Evolutionary conservation across 2,888 invertebrate species (phyloP).

Genomic region (Harmothoe impar): DNA sequence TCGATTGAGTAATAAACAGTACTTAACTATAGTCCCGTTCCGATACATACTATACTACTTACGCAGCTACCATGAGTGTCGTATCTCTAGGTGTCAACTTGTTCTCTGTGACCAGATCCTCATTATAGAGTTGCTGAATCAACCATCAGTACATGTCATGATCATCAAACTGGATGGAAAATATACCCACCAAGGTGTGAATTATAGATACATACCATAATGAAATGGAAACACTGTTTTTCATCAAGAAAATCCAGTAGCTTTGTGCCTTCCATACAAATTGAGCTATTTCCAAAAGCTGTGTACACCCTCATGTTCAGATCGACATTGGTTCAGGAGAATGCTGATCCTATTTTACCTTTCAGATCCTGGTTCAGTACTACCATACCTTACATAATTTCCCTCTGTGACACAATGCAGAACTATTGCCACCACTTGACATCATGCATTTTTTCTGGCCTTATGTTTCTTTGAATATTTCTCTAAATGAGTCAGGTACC

Average conservation of each 20-base stretch:
- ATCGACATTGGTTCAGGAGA: not conserved
- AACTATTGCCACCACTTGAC: too few relatives aligned
- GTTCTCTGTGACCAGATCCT: not conserved
- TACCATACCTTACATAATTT: too few relatives aligned
- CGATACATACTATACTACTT: too few relatives aligned
- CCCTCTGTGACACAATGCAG: too few relatives aligned
- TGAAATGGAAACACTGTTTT: not conserved
- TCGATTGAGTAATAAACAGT: too few relatives aligned
- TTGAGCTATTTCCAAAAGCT: not conserved
- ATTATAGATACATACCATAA: not conserved
- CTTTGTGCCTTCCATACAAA: not conserved
- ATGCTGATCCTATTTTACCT: not conserved
- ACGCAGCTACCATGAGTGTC: not conserved
- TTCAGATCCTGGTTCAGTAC: not conserved
- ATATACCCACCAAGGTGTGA: conserved; percentile 15
- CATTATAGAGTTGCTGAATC: not conserved
- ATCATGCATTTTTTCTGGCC: not conserved
- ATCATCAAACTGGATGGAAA: not conserved
- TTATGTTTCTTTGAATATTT: not conserved
- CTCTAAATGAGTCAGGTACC: conserved; percentile 17
- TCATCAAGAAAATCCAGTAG: not conserved
- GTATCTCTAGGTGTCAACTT: not conserved
- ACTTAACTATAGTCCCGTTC: too few relatives aligned
- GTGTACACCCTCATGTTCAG: not conserved
- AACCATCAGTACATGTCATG: not conserved